Evolutionary conservation across 2,113 vertebrate genomes (phyloP), one percentile per base, ranked within the genome.

Genomic region (Oenanthe melanoleuca): DNA sequence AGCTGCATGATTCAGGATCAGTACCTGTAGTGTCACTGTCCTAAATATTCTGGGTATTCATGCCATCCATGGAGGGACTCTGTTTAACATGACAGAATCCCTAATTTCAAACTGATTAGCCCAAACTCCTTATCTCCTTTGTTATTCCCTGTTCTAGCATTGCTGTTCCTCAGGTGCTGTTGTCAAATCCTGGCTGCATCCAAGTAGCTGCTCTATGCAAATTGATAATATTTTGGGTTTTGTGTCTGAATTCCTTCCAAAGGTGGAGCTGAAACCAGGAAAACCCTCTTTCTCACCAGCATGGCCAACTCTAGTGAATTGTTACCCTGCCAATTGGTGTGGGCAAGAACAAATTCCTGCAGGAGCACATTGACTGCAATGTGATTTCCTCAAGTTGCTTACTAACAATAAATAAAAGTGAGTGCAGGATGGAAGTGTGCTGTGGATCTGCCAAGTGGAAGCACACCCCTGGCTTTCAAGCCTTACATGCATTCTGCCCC

Each of bases 301-400:
- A 1, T 6, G 45, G 16, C 53, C 70, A 77, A 2, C 18, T 63
- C 38, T 17, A 24, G 8, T 15, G 23, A 28, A 11, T 75, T 71
- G 20, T 26, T 52, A 9, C 34, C 71, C 33, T 66, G 42, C 28
- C 79, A 67, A 9, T 1, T 40, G 67, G 40, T 87, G 56, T 42
- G 74, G 52, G 72, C 55, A 18, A 60, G 67, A 70, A 19, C 21
- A 91, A 83, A 67, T 75, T 82, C 87, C 47, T 69, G 12, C 49
- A 34, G 15, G 66, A 74, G 77, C 95, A 95, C 92, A 91, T 80
- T 89, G 80, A 50, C 42, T 81, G 53, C 80, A 84, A 82, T 95
- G 91, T 94, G 93, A 94, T 88, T 95, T 94, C 72, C 52, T 82
- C 80, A 70, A 95, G 49, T 95, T 95, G 94, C 95, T 94, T 94